A percentile compares a stretch with the other conserved stretches of the same genome.
Conservation (phyloP, 2,797 vertebrate genomes). For the Sebastes minor region DNA sequence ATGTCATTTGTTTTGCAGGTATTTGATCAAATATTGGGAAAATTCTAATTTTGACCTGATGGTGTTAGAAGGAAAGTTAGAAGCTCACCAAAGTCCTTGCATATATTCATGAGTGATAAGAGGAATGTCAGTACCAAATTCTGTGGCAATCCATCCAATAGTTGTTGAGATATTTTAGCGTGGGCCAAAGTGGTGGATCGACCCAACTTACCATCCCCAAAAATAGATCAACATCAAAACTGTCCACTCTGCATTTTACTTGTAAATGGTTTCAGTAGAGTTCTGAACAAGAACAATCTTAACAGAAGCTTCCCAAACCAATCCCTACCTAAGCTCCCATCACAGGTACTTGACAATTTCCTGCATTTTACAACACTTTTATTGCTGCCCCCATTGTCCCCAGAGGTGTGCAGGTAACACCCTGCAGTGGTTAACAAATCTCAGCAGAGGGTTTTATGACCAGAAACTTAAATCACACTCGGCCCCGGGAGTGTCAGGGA, state of each 20-base stretch:
- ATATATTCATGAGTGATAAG: not conserved
- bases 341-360: constrained; percentile 59
- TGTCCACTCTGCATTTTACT: not conserved
- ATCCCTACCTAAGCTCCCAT: constrained; percentile 22
- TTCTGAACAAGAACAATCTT: not conserved
- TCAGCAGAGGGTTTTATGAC: constrained; percentile 57
- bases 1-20: not conserved
- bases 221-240: not conserved
- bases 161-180: not conserved
- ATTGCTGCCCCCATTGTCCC: constrained; percentile 61
- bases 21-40: not conserved
- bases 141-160: not conserved
- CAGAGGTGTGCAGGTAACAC: constrained; percentile 70
- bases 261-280: not conserved
- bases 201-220: not conserved
- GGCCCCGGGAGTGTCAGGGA: constrained; percentile 43
- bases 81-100: not conserved
- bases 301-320: constrained; percentile 3
- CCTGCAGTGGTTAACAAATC: constrained; percentile 57
- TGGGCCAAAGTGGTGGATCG: not conserved
- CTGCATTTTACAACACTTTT: constrained; percentile 71
- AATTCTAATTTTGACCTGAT: not conserved
- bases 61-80: not conserved
- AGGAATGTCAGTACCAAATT: not conserved
- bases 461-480: constrained; percentile 57